Evolutionary conservation across 2,113 vertebrate genomes (phyloP), one percentile per base, ranked within the genome.

Genomic region (Eulemur macaco): DNA sequence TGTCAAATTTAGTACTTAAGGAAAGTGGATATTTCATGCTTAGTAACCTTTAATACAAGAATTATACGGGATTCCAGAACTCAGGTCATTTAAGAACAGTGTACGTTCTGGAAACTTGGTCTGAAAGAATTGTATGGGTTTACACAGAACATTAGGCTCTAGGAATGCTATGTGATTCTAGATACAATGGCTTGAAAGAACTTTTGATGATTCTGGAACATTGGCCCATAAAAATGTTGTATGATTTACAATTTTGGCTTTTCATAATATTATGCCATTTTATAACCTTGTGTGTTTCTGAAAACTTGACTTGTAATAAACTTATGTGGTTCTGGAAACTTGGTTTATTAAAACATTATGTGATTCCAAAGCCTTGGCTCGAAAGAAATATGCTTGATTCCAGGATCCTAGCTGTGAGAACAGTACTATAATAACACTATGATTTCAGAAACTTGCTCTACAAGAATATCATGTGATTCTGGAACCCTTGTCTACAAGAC

Each of bases 311-410:
- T 50, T 92, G 20, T 86, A 63, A 82, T 86, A 93, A 82, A 69
- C 13, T 27, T 96, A 83, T n/a, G 37, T 86, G 52, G 68, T 93
- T 92, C 87, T 93, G n/a, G 60, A 90, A 96, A 77, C 8, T 91
- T 87, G 31, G 52, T 85, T 96, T 92, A 63, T 89, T 91, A 87
- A 93, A 82, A 82, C 25, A 66, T 85, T 74, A 63, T 71, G 15
- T 82, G 54, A 82, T 54, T 74, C 74, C 90, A 39, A 82, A 94
- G 86, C 78, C 13, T 66, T 83, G 83, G 47, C 89, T 86, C 39
- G n/a, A 83, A 80, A 93, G 82, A 93, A 91, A 29, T 68, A 34
- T 6, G 3, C 29, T 45, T 82, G 50, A 78, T 83, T 82, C 68
- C 42, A 60, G 29, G n/a, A 34, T 68, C 21, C 34, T 63, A 52